phyloP scores from a whole-genome alignment of 2,888 invertebrate species.

The Meta bourneti region DNA sequence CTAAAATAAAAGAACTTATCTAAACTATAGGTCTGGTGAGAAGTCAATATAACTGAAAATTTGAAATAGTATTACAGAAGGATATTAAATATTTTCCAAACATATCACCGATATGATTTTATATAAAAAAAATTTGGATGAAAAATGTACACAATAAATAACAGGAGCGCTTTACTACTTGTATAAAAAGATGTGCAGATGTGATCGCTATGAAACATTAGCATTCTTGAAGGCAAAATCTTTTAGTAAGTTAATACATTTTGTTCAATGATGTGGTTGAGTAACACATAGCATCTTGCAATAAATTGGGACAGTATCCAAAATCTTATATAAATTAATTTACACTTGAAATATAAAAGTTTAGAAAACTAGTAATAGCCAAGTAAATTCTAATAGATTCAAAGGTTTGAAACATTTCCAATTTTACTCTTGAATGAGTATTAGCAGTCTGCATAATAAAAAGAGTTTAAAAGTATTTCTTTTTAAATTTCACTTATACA shows the following conservation, averaged over 20 bases:
- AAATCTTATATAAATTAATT: conserved; percentile 21
- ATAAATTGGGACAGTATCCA: conserved; percentile 14
- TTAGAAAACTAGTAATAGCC: conserved; percentile 60
- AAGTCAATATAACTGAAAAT: no score
- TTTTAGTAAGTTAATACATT: conserved; percentile 61
- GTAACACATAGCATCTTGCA: conserved; percentile 13
- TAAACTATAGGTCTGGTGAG: no score
- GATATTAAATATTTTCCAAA: no score
- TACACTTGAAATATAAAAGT: conserved; percentile 44
- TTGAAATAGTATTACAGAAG: no score
- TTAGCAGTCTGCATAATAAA: not conserved
- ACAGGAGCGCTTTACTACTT: not conserved
- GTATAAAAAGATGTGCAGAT: conserved; percentile 32
- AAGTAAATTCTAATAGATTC: not conserved
- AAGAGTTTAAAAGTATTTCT: not conserved
- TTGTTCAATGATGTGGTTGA: conserved; percentile 59
- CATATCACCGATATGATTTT: no score
- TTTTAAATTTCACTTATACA: not conserved
- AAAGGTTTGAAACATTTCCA: not conserved
- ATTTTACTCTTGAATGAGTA: conserved; percentile 3
- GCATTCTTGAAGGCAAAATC: conserved; percentile 58
- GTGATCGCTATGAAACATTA: conserved; percentile 49
- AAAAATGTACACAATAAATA: not conserved
- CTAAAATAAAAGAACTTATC: no score
- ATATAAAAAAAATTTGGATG: not conserved